Percentiles rank a stretch among this genome's conserved stretches.
phyloP scores from a whole-genome alignment of 2,797 vertebrate genomes.

The Coregonus suidteri region DNA sequence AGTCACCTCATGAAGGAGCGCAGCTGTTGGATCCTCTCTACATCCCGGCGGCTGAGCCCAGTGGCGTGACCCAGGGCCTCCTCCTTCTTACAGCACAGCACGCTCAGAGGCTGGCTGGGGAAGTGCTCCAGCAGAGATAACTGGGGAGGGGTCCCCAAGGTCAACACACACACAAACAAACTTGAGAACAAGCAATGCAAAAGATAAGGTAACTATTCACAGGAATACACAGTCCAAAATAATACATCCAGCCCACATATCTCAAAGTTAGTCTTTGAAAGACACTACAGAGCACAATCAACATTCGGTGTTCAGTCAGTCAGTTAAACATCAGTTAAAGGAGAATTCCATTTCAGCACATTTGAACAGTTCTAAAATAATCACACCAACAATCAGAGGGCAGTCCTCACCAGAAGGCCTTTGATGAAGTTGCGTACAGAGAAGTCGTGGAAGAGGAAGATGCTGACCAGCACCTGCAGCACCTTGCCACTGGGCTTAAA shows the following conservation, averaged over 20 bases:
- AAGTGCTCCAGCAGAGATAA: conserved; percentile 93
- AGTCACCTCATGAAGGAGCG: conserved; percentile 89
- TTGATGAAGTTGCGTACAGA: conserved; percentile 96
- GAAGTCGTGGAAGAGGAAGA: conserved; percentile 97
- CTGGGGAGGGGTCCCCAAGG: conserved; percentile 66
- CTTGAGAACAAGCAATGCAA: neutral
- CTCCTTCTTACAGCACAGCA: conserved; percentile 84
- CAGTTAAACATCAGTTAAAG: neutral
- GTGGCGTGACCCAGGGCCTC: conserved; percentile 70
- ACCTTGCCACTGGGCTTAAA: conserved; percentile 91
- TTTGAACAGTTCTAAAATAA: neutral
- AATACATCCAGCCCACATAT: neutral
- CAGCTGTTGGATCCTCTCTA: conserved; percentile 87
- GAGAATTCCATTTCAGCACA: neutral
- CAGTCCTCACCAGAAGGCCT: conserved; percentile 87
- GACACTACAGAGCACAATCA: neutral
- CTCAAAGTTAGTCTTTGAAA: neutral
- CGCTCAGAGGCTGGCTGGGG: conserved; percentile 86
- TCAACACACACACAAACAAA: conserved; percentile 3
- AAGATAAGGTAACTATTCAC: neutral
- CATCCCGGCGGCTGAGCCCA: conserved; percentile 77
- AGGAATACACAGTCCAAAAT: neutral
- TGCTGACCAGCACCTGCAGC: conserved; percentile 88
- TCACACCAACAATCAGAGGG: neutral
- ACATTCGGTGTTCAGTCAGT: neutral